phyloP scores from a whole-genome alignment of 2,888 invertebrate genomes.

The Calephelis perditalis region DNA sequence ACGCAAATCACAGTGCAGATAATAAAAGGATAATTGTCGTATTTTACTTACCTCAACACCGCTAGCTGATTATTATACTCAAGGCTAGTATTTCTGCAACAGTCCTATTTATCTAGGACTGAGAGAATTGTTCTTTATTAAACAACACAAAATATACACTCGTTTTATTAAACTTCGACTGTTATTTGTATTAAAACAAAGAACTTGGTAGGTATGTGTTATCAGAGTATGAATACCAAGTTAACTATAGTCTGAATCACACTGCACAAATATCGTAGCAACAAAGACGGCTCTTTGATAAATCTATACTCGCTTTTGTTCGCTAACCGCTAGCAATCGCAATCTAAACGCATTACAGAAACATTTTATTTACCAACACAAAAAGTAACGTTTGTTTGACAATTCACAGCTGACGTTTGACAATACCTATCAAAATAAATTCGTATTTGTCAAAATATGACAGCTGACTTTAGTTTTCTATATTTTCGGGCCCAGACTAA shows the following conservation, averaged over 20 bases:
- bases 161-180: background rate
- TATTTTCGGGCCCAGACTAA: no score
- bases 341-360: slow-evolving; percentile 8
- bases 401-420: background rate
- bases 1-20: background rate
- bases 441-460: no score
- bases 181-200: slow-evolving; percentile 4
- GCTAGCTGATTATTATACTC: background rate
- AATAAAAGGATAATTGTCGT: background rate
- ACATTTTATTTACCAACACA: slow-evolving; percentile 10
- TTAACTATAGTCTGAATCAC: slow-evolving; percentile 5
- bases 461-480: no score
- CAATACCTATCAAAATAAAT: background rate
- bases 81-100: background rate
- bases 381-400: background rate
- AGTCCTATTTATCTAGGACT: slow-evolving; percentile 7
- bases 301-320: slow-evolving; percentile 8
- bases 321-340: slow-evolving; percentile 1
- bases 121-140: slow-evolving; percentile 5
- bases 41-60: slow-evolving; percentile 3
- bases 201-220: slow-evolving; percentile 1
- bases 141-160: slow-evolving; percentile 1
- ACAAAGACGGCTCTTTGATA: slow-evolving; percentile 3
- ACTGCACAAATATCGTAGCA: background rate
- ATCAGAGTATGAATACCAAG: background rate